Conservation (phyloP, 1,140 invertebrate genomes). For the Hypsibius dujardini region DNA sequence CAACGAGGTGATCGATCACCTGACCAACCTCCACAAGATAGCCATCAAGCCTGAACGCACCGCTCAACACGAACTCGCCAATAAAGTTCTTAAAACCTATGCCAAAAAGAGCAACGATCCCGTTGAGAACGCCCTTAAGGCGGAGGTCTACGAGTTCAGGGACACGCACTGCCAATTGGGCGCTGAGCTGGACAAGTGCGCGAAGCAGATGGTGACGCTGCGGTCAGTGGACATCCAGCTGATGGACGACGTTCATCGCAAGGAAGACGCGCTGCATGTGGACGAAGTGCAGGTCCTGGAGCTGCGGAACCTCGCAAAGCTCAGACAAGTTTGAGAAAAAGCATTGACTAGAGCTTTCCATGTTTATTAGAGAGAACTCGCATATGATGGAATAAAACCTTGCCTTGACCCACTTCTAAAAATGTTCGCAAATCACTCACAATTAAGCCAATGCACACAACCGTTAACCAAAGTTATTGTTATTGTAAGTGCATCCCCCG, state of each 20-base stretch:
- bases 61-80: not conserved
- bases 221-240: not conserved
- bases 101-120: not conserved
- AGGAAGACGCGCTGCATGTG: not conserved
- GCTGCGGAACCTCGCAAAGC: not conserved
- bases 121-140: not conserved
- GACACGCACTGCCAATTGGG: not conserved
- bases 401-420: no score
- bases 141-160: not conserved
- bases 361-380: no score
- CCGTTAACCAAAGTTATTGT: no score
- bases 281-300: not conserved
- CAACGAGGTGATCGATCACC: not conserved
- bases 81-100: not conserved
- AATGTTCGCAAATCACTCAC: no score
- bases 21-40: not conserved
- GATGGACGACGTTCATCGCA: slow-evolving; percentile 1
- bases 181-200: not conserved
- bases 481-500: no score
- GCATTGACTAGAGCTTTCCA: no score
- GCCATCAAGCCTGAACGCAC: not conserved
- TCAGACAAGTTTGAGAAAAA: no score
- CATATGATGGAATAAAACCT: no score
- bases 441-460: no score
- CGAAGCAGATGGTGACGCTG: not conserved